Evolutionary conservation across 2,797 vertebrate genomes (phyloP), one percentile per base, ranked within the genome.

Genomic region (Nyctibius grandis): DNA sequence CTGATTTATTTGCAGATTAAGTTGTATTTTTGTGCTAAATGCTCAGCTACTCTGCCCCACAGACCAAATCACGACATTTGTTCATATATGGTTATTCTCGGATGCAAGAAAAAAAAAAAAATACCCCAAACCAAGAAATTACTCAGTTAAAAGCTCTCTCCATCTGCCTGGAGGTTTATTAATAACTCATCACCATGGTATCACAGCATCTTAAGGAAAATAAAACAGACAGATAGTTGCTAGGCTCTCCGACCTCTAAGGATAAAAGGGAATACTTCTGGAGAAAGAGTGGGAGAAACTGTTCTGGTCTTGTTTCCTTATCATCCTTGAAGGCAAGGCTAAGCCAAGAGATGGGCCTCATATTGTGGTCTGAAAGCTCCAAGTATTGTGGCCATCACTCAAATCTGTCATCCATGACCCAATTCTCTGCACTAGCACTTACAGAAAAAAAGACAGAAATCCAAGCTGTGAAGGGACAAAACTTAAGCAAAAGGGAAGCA

Each of bases 141-240:
- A 80, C 64, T 91, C 88, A 92, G 88, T 89, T 82, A 82, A 94
- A 93, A 91, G 64, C 76, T 81, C 64, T 84, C 85, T 89, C 92
- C 85, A 87, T 95, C 77, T 96, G 91, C 78, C 69, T 88, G 60
- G 70, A 80, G 88, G 92, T 96, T 95, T 97, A 97, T 94, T 97
- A 97, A 96, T 97, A 96, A 95, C 88, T 92, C 87, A 87, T 97
- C 93, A 97, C 93, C 95, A 96, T 97, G 94, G 93, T 91, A 94
- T 89, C 89, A 95, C 61, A 90, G 92, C 95, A 93, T 94, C 93
- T 94, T 87, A 83, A 94, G 81, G 69, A 93, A 97, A 94, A 96
- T 93, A 96, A 96, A 97, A 94, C 96, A 97, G 53, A 91, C 63
- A 96, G 93, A 92, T 94, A 91, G 94, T 94, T 92, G 94, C 94